phyloP scores from a whole-genome alignment of 2,888 invertebrate genomes.

The Dynastes tityus region DNA sequence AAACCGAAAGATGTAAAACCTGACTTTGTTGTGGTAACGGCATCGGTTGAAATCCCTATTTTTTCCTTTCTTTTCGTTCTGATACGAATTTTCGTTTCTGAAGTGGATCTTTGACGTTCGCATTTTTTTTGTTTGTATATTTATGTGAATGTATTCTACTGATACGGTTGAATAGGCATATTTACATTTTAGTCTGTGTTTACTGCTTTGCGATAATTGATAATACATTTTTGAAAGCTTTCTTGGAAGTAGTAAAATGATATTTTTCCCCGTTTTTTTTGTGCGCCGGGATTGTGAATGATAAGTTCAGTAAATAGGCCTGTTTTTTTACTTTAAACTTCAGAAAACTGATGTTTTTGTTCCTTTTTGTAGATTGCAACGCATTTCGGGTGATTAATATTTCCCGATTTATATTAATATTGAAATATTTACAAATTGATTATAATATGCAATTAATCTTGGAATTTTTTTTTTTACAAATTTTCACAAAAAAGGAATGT shows the following conservation, averaged over 20 bases:
- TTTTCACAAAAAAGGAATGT: too few relatives aligned
- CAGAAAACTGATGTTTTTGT: neutral
- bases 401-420: too few relatives aligned
- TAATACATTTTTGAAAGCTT: conserved; percentile 6
- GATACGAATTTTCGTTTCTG: neutral
- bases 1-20: conserved; percentile 9
- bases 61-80: too few relatives aligned
- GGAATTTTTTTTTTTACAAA: too few relatives aligned
- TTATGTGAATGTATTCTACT: neutral
- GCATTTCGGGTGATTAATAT: too few relatives aligned
- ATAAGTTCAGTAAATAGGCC: too few relatives aligned
- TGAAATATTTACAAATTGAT: too few relatives aligned
- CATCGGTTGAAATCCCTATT: neutral
- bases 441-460: too few relatives aligned
- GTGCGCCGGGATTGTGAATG: too few relatives aligned
- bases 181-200: conserved; percentile 30
- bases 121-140: conserved; percentile 1
- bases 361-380: neutral
- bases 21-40: conserved; percentile 12
- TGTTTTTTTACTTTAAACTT: neutral
- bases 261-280: conserved; percentile 6
- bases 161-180: neutral
- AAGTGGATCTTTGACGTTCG: conserved; percentile 3
- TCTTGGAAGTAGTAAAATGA: conserved; percentile 26
- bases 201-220: conserved; percentile 20